Conservation (phyloP, 2,888 invertebrate genomes). For the Protodeltote pygarga region DNA sequence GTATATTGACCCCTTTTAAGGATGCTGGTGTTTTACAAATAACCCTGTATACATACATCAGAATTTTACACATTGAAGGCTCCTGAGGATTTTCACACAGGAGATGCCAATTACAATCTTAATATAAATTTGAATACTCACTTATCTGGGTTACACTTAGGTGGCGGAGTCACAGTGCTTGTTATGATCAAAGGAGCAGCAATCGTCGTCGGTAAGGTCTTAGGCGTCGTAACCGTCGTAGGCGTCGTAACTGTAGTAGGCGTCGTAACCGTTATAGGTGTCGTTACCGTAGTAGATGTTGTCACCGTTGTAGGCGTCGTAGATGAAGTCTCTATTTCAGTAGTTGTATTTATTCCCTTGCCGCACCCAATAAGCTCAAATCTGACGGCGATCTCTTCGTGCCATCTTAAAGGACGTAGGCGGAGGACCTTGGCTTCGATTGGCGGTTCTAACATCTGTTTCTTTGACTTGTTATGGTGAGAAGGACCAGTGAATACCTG, state of each 20-base stretch:
- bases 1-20: too few species aligned
- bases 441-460: constrained; percentile 90
- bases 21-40: too few species aligned
- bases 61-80: too few species aligned
- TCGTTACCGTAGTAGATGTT: background rate
- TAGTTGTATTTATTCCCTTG: too few species aligned
- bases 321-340: too few species aligned
- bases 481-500: constrained; percentile 92
- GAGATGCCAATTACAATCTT: too few species aligned
- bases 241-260: background rate
- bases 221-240: background rate
- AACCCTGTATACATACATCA: too few species aligned
- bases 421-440: constrained; percentile 92
- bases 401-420: constrained; percentile 92
- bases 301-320: background rate
- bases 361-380: constrained; percentile 93
- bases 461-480: constrained; percentile 85
- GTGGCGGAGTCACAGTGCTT: constrained; percentile 34
- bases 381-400: constrained; percentile 88
- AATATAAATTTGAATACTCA: too few species aligned
- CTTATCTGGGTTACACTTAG: constrained; percentile 43
- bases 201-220: constrained; percentile 24
- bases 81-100: too few species aligned
- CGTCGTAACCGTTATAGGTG: background rate
- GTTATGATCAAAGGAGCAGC: constrained; percentile 35